Conservation (phyloP, 2,797 vertebrate genomes). For the Apogon hyalosoma region DNA sequence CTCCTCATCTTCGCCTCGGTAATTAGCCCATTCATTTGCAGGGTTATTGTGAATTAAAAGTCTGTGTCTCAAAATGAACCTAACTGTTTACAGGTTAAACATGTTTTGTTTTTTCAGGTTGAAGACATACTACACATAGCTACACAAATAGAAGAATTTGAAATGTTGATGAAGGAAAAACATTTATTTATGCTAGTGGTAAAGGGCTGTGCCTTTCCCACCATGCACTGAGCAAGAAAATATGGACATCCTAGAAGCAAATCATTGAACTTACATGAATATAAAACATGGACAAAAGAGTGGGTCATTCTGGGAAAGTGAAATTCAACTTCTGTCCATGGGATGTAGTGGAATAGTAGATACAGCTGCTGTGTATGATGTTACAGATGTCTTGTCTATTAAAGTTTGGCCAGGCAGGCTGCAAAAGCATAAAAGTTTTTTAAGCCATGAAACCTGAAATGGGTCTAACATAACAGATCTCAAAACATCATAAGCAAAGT, state of each 20-base stretch:
- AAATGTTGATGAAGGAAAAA: conserved; percentile 22
- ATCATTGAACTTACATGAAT: too few relatives aligned
- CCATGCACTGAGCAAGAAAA: conserved; percentile 5
- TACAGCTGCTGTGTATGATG: neutral
- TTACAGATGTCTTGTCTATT: neutral
- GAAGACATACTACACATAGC: conserved; percentile 16
- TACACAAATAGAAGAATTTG: conserved; percentile 14
- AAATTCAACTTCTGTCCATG: neutral
- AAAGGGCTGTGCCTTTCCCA: too few relatives aligned
- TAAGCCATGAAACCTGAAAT: too few relatives aligned
- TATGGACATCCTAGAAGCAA: too few relatives aligned
- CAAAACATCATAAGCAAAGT: too few relatives aligned
- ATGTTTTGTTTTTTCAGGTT: conserved; percentile 18
- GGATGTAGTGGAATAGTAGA: neutral
- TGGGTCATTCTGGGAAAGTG: neutral
- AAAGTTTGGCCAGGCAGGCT: too few relatives aligned
- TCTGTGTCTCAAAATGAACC: conserved; percentile 63
- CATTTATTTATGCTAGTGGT: neutral
- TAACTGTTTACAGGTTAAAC: conserved; percentile 68
- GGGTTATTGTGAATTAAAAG: conserved; percentile 83
- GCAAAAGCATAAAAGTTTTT: too few relatives aligned
- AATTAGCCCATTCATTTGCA: conserved; percentile 84
- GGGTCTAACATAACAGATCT: too few relatives aligned
- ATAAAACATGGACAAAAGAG: too few relatives aligned
- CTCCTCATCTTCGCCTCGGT: conserved; percentile 79